phyloP scores from a whole-genome alignment of 1,140 invertebrate species.

The Cyphomyrmex costatus region DNA sequence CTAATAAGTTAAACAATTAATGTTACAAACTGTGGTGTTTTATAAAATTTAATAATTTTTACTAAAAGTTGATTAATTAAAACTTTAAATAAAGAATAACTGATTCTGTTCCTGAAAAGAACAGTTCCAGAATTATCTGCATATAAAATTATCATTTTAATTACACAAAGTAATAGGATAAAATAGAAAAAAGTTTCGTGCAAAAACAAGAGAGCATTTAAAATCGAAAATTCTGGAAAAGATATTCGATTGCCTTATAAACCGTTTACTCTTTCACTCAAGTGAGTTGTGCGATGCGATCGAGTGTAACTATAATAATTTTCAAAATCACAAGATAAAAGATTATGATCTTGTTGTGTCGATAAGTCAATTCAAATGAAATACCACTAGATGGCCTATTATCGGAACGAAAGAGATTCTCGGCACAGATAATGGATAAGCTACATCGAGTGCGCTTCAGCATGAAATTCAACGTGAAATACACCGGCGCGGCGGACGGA shows the following conservation, averaged over 20 bases:
- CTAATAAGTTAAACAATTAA: not conserved
- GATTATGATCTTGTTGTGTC: not conserved
- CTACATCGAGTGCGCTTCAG: slow-evolving; percentile 57
- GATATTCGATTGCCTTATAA: not conserved
- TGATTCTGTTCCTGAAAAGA: not conserved
- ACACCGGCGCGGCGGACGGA: slow-evolving; percentile 41
- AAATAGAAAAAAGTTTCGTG: not conserved
- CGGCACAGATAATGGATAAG: slow-evolving; percentile 58
- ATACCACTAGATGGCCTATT: slow-evolving; percentile 43
- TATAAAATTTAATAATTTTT: not conserved
- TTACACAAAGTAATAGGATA: not conserved
- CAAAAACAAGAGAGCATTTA: not conserved
- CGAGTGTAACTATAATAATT: slow-evolving; percentile 31
- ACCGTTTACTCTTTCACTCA: not conserved
- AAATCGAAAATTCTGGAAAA: not conserved
- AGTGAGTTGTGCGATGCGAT: not conserved
- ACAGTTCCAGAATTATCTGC: not conserved
- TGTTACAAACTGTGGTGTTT: not conserved
- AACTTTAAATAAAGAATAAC: slow-evolving; percentile 1
- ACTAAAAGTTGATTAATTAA: not conserved
- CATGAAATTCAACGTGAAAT: slow-evolving; percentile 61
- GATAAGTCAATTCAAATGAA: slow-evolving; percentile 61
- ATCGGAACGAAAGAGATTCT: slow-evolving; percentile 49
- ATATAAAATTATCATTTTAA: not conserved
- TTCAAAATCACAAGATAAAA: not conserved